These are phyloP conservation scores for Sebastes baramenuke DNA, from an alignment of 2,797 vertebrate genomes.

Conservation along the genomic window DNA sequence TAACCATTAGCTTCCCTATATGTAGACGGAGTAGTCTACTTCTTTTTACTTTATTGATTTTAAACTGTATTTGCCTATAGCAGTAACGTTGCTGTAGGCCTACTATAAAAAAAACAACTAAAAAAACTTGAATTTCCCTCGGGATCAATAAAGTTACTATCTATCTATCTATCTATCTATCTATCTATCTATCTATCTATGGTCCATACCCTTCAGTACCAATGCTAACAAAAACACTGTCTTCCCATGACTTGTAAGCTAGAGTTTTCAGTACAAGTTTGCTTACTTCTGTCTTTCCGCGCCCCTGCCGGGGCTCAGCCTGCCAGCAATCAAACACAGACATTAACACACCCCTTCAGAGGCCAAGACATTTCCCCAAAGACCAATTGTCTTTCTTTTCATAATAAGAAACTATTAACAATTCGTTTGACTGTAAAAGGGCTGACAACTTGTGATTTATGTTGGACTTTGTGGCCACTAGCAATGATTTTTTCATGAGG, in stretches of 20 bases:
- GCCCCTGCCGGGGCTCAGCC: not conserved
- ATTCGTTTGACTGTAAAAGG: not conserved
- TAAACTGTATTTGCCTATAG: not conserved
- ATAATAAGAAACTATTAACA: not conserved
- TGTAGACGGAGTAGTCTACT: accelerated
- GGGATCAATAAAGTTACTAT: too few species aligned
- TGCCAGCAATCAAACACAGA: not conserved
- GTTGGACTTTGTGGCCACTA: not conserved
- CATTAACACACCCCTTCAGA: not conserved
- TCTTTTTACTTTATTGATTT: not conserved
- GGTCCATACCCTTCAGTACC: not conserved
- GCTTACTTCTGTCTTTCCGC: not conserved
- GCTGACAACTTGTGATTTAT: not conserved
- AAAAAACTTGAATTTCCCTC: too few species aligned
- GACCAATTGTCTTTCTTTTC: not conserved
- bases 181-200: too few species aligned
- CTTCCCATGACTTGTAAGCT: not conserved
- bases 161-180: too few species aligned
- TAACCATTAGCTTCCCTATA: not conserved
- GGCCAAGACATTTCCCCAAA: not conserved
- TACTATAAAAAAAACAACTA: too few species aligned
- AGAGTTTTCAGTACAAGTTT: not conserved
- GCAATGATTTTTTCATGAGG: not conserved
- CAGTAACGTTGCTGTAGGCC: not conserved
- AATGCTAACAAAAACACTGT: not conserved